Conservation (phyloP, 2,797 vertebrate genomes). For the Loris lydekkerianus region DNA sequence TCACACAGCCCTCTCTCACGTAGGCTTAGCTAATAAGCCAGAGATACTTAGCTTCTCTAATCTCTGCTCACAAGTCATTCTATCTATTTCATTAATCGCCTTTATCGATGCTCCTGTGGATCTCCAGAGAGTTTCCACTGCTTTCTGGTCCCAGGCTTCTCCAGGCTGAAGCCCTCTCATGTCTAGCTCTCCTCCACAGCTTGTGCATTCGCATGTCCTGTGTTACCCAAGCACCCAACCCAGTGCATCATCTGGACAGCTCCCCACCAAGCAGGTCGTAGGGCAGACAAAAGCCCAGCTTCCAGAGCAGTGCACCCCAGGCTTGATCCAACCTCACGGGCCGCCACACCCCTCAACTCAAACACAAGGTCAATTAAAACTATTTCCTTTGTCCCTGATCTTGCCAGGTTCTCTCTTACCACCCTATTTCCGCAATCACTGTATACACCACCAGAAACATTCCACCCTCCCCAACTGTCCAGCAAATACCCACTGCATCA, state of each 20-base stretch:
- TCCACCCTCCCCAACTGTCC: neutral
- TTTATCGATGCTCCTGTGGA: neutral
- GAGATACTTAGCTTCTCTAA: slow-evolving; percentile 49
- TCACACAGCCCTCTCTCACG: neutral
- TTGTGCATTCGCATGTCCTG: neutral
- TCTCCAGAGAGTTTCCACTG: neutral
- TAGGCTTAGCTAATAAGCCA: slow-evolving; percentile 43
- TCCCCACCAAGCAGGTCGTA: neutral
- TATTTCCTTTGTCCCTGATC: accelerated
- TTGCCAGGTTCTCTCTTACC: neutral
- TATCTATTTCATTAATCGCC: slow-evolving; percentile 51
- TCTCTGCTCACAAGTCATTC: slow-evolving; percentile 55
- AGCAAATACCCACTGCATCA: neutral
- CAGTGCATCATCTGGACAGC: accelerated
- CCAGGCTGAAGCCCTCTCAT: neutral
- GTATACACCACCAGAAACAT: accelerated
- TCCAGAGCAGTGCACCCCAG: accelerated
- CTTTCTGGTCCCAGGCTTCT: neutral
- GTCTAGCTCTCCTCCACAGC: neutral
- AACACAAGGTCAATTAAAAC: neutral
- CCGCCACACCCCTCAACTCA: neutral
- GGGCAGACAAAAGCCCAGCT: neutral
- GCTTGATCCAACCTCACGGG: neutral
- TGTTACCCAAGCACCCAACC: neutral
- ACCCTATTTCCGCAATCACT: neutral